Evolutionary conservation across 30 jellyfish, hydroid and myxozoan genomes (phyloP).

Genomic region (Hydra vulgaris): DNA sequence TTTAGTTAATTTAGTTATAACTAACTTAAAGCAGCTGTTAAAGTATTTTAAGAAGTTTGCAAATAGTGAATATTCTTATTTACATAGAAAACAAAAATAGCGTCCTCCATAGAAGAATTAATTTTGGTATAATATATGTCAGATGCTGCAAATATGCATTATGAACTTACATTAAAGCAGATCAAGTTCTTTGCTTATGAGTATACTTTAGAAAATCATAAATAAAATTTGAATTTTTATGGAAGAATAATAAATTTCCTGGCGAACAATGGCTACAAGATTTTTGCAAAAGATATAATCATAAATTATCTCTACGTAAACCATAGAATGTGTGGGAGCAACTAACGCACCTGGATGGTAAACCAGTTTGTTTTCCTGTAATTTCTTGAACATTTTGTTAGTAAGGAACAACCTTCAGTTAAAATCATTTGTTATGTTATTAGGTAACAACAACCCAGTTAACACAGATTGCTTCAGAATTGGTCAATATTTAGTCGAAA

Average conservation of each 20-base stretch:
- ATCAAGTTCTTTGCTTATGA: too few relatives aligned
- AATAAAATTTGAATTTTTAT: not conserved
- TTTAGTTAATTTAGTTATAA: too few relatives aligned
- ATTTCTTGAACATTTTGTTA: not conserved
- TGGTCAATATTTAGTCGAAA: too few relatives aligned
- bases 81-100: not conserved
- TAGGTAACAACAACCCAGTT: too few relatives aligned
- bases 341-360: not conserved
- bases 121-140: not conserved
- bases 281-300: not conserved
- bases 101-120: not conserved
- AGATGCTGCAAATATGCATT: not conserved
- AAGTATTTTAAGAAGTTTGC: not conserved
- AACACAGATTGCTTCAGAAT: too few relatives aligned
- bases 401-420: not conserved
- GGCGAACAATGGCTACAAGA: not conserved
- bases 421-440: not conserved
- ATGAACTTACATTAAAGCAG: not conserved
- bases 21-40: too few relatives aligned
- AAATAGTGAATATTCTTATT: not conserved
- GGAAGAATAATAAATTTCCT: not conserved
- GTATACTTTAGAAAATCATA: too few relatives aligned
- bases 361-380: not conserved
- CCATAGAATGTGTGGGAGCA: not conserved
- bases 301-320: not conserved